Conservation (phyloP, 2,888 invertebrate genomes). For the Hydrotaea cyrtoneurina region DNA sequence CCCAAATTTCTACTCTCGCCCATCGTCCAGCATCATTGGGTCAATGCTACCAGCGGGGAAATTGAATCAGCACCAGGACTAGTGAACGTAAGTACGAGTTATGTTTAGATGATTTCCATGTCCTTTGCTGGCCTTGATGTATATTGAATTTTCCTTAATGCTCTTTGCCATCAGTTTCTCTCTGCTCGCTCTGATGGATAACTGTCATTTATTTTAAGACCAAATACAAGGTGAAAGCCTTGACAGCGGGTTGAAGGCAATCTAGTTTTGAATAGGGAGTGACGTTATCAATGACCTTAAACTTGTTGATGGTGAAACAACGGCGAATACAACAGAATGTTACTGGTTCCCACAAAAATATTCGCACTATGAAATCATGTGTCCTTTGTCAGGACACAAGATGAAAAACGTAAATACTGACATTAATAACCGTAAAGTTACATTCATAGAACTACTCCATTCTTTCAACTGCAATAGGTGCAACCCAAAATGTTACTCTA, state of each 20-base stretch:
- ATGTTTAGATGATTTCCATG: not conserved
- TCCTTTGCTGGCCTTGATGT: not conserved
- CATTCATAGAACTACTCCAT: too few species aligned
- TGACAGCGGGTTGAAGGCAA: slow-evolving; percentile 48
- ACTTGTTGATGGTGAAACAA: not conserved
- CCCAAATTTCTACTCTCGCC: slow-evolving; percentile 87
- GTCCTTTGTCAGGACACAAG: too few species aligned
- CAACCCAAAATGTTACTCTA: too few species aligned
- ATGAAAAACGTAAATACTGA: too few species aligned
- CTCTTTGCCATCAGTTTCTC: not conserved
- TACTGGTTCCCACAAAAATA: not conserved
- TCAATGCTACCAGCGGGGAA: slow-evolving; percentile 85
- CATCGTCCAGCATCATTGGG: slow-evolving; percentile 87
- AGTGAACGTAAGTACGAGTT: slow-evolving; percentile 83
- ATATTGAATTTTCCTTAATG: slow-evolving; percentile 12
- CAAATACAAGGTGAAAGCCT: slow-evolving; percentile 46
- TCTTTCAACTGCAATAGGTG: too few species aligned
- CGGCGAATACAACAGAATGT: slow-evolving; percentile 11
- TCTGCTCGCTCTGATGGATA: not conserved
- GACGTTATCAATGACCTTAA: slow-evolving; percentile 37
- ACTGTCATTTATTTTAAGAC: slow-evolving; percentile 24
- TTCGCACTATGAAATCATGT: too few species aligned
- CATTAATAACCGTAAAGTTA: too few species aligned
- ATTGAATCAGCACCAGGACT: slow-evolving; percentile 88
- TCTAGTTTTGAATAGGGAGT: not conserved